Percentiles rank a stretch among this genome's conserved stretches.
These are phyloP conservation scores for Cardiocondyla obscurior DNA, from an alignment of 1,140 invertebrate species.

Conservation along the genomic window DNA sequence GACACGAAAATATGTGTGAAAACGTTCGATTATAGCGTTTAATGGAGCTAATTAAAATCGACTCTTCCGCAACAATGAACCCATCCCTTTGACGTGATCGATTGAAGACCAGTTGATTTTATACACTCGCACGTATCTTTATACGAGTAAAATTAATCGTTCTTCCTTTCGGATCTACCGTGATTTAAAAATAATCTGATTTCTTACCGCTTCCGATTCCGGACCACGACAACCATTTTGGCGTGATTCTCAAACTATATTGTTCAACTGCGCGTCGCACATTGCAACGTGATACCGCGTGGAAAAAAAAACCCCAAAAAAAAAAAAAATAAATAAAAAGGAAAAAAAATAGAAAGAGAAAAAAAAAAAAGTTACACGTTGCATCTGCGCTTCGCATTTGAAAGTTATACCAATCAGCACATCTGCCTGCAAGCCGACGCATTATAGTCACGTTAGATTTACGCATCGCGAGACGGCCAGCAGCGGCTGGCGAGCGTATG, in stretches of 20 bases:
- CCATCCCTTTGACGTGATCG: background rate
- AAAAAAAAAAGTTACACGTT: no score
- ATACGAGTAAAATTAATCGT: no score
- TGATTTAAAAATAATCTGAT: no score
- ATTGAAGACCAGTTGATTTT: background rate
- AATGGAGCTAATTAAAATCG: conserved; percentile 30
- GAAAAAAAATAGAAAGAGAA: no score
- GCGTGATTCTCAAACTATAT: background rate
- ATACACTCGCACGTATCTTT: no score
- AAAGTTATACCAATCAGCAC: background rate
- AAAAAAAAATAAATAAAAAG: no score
- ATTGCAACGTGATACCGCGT: background rate
- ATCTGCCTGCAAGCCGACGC: conserved; percentile 46
- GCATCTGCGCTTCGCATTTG: conserved; percentile 33
- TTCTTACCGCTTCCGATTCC: no score
- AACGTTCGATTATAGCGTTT: background rate
- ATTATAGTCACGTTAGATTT: conserved; percentile 63
- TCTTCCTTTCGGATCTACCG: no score
- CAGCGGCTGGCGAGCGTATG: conserved; percentile 15
- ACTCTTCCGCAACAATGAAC: background rate
- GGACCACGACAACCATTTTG: no score
- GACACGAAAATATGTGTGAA: conserved; percentile 16
- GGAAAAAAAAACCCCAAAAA: conserved; percentile 30
- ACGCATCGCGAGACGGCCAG: conserved; percentile 52
- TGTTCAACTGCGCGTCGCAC: background rate